These are phyloP conservation scores for Drosophila kanekoi DNA, from an alignment of 2,888 invertebrate species.

Conservation along the genomic window DNA sequence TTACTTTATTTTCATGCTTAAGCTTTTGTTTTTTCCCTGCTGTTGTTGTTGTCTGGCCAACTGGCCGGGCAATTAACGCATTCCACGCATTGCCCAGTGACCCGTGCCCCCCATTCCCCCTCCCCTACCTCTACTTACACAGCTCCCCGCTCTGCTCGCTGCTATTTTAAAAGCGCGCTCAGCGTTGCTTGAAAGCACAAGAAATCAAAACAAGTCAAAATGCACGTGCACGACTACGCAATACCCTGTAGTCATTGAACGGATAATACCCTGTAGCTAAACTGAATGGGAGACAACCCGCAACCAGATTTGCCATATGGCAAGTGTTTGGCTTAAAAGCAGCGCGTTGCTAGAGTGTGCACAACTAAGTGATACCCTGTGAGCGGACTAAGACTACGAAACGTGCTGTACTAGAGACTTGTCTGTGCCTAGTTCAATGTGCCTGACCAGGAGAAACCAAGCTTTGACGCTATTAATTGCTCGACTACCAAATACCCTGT, in stretches of 20 bases:
- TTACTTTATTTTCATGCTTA: conserved; percentile 25
- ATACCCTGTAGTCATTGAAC: background rate
- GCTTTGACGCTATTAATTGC: background rate
- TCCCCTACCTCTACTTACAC: background rate
- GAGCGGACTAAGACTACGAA: no score
- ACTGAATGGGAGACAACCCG: background rate
- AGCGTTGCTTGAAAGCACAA: conserved; percentile 10
- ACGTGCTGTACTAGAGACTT: no score
- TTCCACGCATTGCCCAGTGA: conserved; percentile 65
- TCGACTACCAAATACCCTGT: background rate
- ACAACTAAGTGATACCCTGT: no score
- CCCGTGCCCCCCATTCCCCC: conserved; percentile 31
- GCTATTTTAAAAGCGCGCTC: background rate
- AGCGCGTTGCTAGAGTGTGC: no score
- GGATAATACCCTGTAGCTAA: background rate
- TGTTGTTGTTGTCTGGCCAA: conserved; percentile 40
- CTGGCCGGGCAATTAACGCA: conserved; percentile 73
- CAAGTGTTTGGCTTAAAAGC: background rate
- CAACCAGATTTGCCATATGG: no score
- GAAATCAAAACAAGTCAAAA: conserved; percentile 2
- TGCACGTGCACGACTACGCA: background rate
- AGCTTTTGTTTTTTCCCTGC: conserved; percentile 9
- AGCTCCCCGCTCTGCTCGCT: background rate
- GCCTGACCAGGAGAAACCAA: no score
- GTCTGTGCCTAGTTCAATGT: no score